Conservation (phyloP, 2,113 vertebrate genomes). For the Vireo altiloquus region DNA sequence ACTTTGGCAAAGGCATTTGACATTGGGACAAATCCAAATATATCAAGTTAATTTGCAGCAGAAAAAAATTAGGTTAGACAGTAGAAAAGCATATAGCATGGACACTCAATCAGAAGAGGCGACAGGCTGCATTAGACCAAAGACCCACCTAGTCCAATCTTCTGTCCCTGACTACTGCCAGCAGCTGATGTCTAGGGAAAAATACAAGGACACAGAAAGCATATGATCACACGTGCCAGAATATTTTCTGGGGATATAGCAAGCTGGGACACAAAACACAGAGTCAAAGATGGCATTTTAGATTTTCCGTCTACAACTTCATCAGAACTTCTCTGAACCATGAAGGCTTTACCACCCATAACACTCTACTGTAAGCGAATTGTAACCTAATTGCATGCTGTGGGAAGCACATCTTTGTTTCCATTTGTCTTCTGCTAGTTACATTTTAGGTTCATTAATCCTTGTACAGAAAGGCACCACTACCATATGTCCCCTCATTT, state of each 20-base stretch:
- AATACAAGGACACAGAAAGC: not conserved
- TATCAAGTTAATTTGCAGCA: conserved; percentile 9
- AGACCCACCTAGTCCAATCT: not conserved
- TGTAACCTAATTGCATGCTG: not conserved
- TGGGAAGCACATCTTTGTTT: not conserved
- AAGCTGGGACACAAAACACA: not conserved
- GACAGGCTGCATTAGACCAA: not conserved
- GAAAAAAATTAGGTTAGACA: not conserved
- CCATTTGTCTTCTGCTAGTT: not conserved
- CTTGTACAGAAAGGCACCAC: too few species aligned
- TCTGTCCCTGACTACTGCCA: not conserved
- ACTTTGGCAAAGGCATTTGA: not conserved
- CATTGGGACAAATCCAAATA: conserved; percentile 17
- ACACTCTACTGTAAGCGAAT: not conserved
- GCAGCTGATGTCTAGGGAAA: not conserved
- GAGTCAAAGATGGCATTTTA: not conserved
- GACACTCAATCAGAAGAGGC: not conserved
- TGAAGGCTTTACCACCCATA: not conserved
- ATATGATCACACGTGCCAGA: not conserved
- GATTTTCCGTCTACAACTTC: not conserved
- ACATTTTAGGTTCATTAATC: not conserved
- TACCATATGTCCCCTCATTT: not conserved
- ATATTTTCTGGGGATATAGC: not conserved
- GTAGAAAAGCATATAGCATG: not conserved
- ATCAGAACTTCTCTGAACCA: not conserved